These are phyloP conservation scores for Caenorhabditis sulstoni DNA, from an alignment of 2,888 invertebrate genomes.

Conservation along the genomic window DNA sequence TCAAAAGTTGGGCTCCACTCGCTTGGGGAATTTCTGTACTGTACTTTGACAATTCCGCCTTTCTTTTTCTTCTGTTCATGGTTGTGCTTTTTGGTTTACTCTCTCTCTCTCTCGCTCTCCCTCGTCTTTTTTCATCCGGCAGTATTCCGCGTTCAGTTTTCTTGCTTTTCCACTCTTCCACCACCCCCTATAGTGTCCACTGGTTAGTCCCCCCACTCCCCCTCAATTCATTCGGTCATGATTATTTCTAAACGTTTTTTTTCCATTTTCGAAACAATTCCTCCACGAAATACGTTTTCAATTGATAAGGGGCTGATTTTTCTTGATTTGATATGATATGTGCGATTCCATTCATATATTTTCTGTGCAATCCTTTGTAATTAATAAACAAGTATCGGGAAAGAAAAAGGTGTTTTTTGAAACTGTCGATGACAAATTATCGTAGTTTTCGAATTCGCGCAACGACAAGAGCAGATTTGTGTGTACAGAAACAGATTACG, in stretches of 20 bases:
- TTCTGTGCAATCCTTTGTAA: slow-evolving; percentile 25
- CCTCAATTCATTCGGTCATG: slow-evolving; percentile 5
- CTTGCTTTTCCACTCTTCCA: slow-evolving; percentile 22
- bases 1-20: slow-evolving; percentile 43
- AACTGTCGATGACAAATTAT: too few species aligned
- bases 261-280: neutral
- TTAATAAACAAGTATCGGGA: too few species aligned
- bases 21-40: neutral
- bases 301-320: too few species aligned
- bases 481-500: too few species aligned
- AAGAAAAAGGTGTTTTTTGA: too few species aligned
- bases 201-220: slow-evolving; percentile 37
- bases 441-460: too few species aligned
- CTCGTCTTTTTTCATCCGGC: neutral
- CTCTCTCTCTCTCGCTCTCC: too few species aligned
- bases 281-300: too few species aligned
- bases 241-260: neutral
- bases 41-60: slow-evolving; percentile 3
- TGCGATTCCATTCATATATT: slow-evolving; percentile 5
- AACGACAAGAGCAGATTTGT: too few species aligned
- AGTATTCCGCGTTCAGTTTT: slow-evolving; percentile 45
- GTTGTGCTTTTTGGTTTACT: slow-evolving; percentile 25
- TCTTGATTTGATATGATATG: neutral
- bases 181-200: slow-evolving; percentile 24
- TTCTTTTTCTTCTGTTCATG: too few species aligned